Conservation (phyloP, 2,113 vertebrate species). For the Pipa parva region DNA sequence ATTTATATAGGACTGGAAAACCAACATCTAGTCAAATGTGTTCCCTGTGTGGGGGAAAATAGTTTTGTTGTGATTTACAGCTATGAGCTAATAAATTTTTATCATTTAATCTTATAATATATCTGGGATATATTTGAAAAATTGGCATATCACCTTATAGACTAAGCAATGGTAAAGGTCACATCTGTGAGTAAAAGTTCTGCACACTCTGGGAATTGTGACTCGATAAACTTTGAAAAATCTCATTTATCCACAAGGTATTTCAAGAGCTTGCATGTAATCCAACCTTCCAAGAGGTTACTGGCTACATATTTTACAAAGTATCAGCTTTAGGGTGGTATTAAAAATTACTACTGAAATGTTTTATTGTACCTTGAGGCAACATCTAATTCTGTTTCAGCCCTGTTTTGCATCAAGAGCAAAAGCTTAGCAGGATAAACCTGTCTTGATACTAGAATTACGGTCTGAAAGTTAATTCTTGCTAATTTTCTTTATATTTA, state of each 20-base stretch:
- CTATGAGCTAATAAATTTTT: not conserved
- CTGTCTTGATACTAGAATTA: not conserved
- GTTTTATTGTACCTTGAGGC: not conserved
- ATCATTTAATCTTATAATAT: not conserved
- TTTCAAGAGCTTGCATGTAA: conserved; percentile 1
- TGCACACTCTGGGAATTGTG: not conserved
- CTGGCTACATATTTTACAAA: conserved; percentile 6
- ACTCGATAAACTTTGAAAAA: not conserved
- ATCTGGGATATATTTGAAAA: not conserved
- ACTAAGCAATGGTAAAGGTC: not conserved
- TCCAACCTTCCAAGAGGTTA: not conserved
- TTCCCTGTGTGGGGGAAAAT: not conserved
- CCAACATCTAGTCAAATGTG: not conserved
- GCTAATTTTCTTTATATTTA: too few species aligned
- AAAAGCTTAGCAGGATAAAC: not conserved
- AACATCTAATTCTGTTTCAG: not conserved
- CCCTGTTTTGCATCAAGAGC: not conserved
- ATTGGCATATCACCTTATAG: conserved; percentile 1
- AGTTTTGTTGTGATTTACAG: conserved; percentile 6
- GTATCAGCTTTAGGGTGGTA: not conserved
- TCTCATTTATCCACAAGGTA: conserved; percentile 8
- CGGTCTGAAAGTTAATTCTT: too few species aligned
- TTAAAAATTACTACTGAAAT: not conserved
- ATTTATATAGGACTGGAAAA: not conserved
- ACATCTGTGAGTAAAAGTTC: conserved; percentile 26